Evolutionary conservation across 2,797 vertebrate species (phyloP).

Genomic region (Mus spretus): DNA sequence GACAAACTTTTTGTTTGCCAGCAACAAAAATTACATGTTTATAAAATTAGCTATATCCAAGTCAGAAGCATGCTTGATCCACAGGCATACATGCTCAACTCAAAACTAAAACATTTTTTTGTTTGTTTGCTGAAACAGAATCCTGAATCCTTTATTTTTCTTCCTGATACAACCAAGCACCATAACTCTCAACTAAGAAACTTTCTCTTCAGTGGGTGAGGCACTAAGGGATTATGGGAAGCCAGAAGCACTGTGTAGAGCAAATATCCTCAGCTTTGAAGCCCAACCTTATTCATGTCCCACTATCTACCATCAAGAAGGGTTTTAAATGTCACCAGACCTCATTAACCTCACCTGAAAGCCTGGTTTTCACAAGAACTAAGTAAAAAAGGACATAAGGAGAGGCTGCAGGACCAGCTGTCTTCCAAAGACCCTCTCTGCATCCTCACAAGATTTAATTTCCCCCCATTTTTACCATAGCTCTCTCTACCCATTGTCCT

Average conservation of each 20-base stretch:
- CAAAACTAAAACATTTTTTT: background rate
- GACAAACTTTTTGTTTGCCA: background rate
- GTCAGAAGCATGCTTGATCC: background rate
- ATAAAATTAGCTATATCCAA: constrained; percentile 14
- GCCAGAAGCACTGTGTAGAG: background rate
- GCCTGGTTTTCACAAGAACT: background rate
- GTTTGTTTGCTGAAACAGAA: background rate
- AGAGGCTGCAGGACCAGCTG: background rate
- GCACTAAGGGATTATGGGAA: background rate
- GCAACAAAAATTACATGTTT: background rate
- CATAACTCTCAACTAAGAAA: background rate
- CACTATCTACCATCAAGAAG: background rate
- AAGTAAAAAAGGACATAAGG: background rate
- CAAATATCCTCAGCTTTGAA: constrained; percentile 4
- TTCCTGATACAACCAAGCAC: constrained; percentile 16
- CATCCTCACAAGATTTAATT: background rate
- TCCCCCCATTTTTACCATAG: background rate
- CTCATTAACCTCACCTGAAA: constrained; percentile 31
- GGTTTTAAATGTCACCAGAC: constrained; percentile 21
- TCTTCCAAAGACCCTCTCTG: background rate
- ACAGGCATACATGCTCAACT: background rate
- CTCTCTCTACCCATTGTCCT: background rate
- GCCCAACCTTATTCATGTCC: background rate
- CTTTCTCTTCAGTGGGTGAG: background rate
- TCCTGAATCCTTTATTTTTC: constrained; percentile 15